Conservation (phyloP, 2,888 invertebrate genomes). For the Atethmia centrago region DNA sequence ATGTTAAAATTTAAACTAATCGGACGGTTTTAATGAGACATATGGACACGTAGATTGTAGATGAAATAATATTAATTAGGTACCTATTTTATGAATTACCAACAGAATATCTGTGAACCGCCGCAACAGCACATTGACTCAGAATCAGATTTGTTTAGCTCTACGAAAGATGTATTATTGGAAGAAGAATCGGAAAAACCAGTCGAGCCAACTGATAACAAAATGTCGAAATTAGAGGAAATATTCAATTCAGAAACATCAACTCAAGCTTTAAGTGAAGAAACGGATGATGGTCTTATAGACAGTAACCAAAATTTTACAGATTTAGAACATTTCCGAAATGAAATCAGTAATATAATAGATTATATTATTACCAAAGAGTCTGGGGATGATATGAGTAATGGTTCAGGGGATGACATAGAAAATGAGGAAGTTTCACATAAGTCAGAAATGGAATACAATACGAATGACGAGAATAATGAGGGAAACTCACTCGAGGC, state of each 20-base stretch:
- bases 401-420: background rate
- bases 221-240: background rate
- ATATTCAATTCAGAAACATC: conserved; percentile 1
- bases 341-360: conserved; percentile 61
- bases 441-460: background rate
- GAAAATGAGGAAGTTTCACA: conserved; percentile 24
- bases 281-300: conserved; percentile 2
- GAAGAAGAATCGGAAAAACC: conserved; percentile 20
- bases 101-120: conserved; percentile 67
- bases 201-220: background rate
- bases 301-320: background rate
- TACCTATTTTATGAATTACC: conserved; percentile 9
- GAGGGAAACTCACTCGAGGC: background rate
- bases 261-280: background rate
- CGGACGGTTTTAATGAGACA: background rate
- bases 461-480: conserved; percentile 4
- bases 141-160: background rate
- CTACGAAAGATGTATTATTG: conserved; percentile 1
- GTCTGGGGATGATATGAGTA: conserved; percentile 8
- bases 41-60: background rate
- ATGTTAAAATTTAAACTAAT: background rate
- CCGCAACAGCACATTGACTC: background rate
- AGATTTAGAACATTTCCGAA: conserved; percentile 54
- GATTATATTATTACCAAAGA: conserved; percentile 17
- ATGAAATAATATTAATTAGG: background rate